phyloP scores from a whole-genome alignment of 2,797 vertebrate species.

The Holocentrus rufus region DNA sequence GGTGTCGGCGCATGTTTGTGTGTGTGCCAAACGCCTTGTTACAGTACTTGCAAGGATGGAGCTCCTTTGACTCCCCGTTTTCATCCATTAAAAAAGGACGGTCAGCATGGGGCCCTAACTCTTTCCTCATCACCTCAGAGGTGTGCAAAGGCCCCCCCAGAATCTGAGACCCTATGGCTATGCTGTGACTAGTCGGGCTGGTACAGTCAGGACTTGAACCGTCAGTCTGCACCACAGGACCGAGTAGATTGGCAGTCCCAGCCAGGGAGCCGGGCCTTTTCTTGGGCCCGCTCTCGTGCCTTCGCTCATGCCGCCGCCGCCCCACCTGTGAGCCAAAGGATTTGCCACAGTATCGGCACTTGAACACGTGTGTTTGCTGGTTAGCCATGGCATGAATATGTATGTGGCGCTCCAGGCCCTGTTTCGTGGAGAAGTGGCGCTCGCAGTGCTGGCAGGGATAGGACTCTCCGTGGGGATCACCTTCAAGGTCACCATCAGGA shows the following conservation, averaged over 20 bases:
- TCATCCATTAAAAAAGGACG: constrained; percentile 84
- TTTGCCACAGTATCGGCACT: constrained; percentile 95
- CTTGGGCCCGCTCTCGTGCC: constrained; percentile 91
- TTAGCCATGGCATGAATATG: constrained; percentile 90
- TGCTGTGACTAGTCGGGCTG: constrained; percentile 68
- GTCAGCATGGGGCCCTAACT: constrained; percentile 67
- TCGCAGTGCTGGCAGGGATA: constrained; percentile 95
- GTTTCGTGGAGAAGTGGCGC: constrained; percentile 93
- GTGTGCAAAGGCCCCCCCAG: constrained; percentile 76
- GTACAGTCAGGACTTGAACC: constrained; percentile 80
- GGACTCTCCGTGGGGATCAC: constrained; percentile 82
- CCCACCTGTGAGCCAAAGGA: constrained; percentile 97
- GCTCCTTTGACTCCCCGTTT: constrained; percentile 91
- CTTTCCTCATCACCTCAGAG: constrained; percentile 74
- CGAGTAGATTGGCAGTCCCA: constrained; percentile 69
- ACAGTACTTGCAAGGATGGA: constrained; percentile 96
- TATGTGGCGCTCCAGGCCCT: constrained; percentile 94
- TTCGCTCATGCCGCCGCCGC: constrained; percentile 91
- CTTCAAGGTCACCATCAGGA: constrained; percentile 83
- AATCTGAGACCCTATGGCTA: constrained; percentile 73
- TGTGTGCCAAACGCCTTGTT: constrained; percentile 98
- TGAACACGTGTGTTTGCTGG: constrained; percentile 89
- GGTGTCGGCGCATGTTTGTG: constrained; percentile 97
- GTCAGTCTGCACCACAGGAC: constrained; percentile 75
- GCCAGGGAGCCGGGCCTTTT: constrained; percentile 82